These are phyloP conservation scores for Gulo gulo DNA, from an alignment of 2,113 vertebrate species.

Conservation along the genomic window DNA sequence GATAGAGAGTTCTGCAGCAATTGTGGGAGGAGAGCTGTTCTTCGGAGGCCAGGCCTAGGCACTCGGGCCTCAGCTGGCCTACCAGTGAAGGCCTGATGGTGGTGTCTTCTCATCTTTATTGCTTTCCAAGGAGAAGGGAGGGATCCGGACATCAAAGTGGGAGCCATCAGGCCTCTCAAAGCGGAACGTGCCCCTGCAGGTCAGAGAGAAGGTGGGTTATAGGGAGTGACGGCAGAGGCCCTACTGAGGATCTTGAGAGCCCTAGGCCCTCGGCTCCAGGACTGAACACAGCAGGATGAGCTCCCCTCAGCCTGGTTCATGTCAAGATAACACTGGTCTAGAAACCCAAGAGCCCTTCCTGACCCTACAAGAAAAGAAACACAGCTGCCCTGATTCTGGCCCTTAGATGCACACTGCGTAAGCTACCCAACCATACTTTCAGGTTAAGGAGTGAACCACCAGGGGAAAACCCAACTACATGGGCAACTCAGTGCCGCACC, in stretches of 20 bases:
- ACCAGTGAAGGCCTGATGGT: constrained; percentile 96
- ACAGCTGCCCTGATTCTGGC: not conserved
- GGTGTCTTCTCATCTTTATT: constrained; percentile 99
- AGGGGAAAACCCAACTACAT: not conserved
- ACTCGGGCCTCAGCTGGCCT: constrained; percentile 70
- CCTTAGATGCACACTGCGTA: not conserved
- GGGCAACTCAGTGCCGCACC: not conserved
- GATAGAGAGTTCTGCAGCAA: constrained; percentile 67
- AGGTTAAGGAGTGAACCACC: not conserved
- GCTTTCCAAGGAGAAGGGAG: constrained; percentile 98
- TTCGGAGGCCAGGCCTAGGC: constrained; percentile 29
- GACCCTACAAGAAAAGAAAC: not conserved
- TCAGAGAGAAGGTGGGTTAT: constrained; percentile 42
- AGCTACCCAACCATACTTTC: not conserved
- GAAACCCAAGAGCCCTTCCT: not conserved
- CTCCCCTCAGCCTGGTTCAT: not conserved
- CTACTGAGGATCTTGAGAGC: not conserved
- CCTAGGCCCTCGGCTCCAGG: not conserved
- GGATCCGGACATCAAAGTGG: constrained; percentile 98
- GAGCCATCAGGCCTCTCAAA: constrained; percentile 97
- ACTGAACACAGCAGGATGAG: not conserved
- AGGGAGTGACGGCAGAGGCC: not conserved
- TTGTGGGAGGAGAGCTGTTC: constrained; percentile 67
- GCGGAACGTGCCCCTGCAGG: constrained; percentile 94
- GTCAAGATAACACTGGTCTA: not conserved